Conservation (phyloP, 2,888 invertebrate genomes). For the Pegoplata infirma region DNA sequence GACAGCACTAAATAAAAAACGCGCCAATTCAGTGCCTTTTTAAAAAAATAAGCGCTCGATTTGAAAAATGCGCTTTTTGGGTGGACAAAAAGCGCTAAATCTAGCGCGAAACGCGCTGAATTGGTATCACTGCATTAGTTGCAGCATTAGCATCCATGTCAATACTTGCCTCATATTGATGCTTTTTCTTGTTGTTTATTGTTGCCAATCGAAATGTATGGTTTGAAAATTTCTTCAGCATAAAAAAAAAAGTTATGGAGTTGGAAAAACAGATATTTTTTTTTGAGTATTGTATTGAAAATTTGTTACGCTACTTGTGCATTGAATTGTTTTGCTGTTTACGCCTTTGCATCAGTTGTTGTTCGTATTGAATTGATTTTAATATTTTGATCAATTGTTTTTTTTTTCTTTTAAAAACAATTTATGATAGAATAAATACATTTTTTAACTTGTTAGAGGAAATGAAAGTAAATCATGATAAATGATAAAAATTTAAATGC, state of each 20-base stretch:
- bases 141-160: conserved; percentile 26
- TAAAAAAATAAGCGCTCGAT: too few species aligned
- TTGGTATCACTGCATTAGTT: too few species aligned
- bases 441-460: conserved; percentile 10
- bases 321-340: conserved; percentile 9
- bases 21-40: too few species aligned
- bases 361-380: conserved; percentile 58
- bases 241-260: not conserved
- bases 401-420: conserved; percentile 4
- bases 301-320: conserved; percentile 47
- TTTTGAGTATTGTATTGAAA: conserved; percentile 16
- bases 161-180: not conserved
- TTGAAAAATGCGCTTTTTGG: too few species aligned
- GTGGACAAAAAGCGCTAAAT: too few species aligned
- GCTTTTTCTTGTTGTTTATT: not conserved
- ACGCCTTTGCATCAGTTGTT: conserved; percentile 58
- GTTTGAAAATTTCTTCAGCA: not conserved
- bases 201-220: conserved; percentile 6
- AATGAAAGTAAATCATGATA: conserved; percentile 26
- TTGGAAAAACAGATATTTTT: not conserved
- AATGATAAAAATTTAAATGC: too few species aligned
- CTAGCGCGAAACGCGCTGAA: too few species aligned
- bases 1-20: too few species aligned
- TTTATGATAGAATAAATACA: conserved; percentile 13
- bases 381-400: conserved; percentile 63